phyloP scores from a whole-genome alignment of 2,888 invertebrate species.

The Desoria tigrina region DNA sequence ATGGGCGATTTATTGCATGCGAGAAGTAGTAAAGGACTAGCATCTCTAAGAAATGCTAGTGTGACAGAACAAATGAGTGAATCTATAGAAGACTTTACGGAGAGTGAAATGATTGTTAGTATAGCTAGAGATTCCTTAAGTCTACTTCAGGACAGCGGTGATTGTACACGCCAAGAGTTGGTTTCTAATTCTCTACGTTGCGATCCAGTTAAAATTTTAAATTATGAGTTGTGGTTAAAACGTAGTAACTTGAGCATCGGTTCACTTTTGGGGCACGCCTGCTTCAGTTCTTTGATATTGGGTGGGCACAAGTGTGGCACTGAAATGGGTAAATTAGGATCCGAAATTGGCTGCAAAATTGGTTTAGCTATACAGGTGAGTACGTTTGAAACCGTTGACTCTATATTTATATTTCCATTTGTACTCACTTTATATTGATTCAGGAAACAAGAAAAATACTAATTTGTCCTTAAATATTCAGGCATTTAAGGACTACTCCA shows the following conservation, averaged over 20 bases:
- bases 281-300: conserved; percentile 38
- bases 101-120: conserved; percentile 45
- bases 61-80: conserved; percentile 50
- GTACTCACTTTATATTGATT: too few relatives aligned
- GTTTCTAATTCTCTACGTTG: not conserved
- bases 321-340: conserved; percentile 36
- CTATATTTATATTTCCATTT: not conserved
- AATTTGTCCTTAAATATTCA: not conserved
- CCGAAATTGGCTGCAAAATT: conserved; percentile 40
- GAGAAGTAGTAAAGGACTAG: conserved; percentile 43
- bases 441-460: too few relatives aligned
- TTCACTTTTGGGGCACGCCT: conserved; percentile 43
- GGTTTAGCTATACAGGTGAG: conserved; percentile 45
- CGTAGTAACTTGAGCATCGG: conserved; percentile 41
- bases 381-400: not conserved
- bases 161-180: not conserved
- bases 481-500: conserved; percentile 11
- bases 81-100: conserved; percentile 46
- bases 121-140: conserved; percentile 3
- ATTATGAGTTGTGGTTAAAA: conserved; percentile 35
- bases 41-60: conserved; percentile 36
- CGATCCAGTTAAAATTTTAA: conserved; percentile 3
- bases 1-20: conserved; percentile 47
- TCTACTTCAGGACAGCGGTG: not conserved
- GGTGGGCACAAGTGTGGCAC: conserved; percentile 39